phyloP scores from a whole-genome alignment of 2,888 invertebrate genomes.

The Chloroclystis v-ata region DNA sequence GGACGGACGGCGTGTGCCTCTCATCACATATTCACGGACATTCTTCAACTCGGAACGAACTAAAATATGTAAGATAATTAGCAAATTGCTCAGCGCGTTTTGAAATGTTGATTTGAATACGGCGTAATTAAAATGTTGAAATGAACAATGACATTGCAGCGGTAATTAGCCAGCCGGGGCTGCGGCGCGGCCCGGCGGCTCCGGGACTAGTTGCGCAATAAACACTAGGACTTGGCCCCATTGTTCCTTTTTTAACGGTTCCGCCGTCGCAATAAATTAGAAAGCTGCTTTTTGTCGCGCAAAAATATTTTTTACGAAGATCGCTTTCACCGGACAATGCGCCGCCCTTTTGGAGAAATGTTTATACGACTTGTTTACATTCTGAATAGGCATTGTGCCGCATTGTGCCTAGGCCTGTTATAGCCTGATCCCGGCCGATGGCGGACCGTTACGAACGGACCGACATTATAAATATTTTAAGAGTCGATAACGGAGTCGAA shows the following conservation, averaged over 20 bases:
- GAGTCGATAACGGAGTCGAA: neutral
- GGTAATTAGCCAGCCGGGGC: conserved; percentile 24
- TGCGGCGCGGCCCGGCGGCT: neutral
- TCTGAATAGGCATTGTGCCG: neutral
- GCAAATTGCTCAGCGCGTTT: conserved; percentile 22
- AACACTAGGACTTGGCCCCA: conserved; percentile 45
- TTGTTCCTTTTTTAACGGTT: conserved; percentile 50
- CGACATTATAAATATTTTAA: conserved; percentile 3
- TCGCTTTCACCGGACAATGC: conserved; percentile 55
- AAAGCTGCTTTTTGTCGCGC: conserved; percentile 49
- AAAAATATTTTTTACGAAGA: conserved; percentile 38
- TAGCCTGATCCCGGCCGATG: neutral
- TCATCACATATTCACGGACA: conserved; percentile 3
- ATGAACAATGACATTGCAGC: conserved; percentile 28
- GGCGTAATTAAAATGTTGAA: conserved; percentile 22
- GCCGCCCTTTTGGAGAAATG: conserved; percentile 28
- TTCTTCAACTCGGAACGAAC: conserved; percentile 7
- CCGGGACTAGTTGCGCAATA: conserved; percentile 26
- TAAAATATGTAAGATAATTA: conserved; percentile 25
- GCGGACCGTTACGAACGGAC: neutral
- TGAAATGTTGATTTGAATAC: conserved; percentile 24
- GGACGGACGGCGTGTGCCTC: neutral
- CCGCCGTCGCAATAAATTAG: conserved; percentile 57
- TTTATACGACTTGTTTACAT: conserved; percentile 7
- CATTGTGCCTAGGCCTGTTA: neutral